phyloP scores from a whole-genome alignment of 2,888 invertebrate genomes.

The Lasius platythorax region DNA sequence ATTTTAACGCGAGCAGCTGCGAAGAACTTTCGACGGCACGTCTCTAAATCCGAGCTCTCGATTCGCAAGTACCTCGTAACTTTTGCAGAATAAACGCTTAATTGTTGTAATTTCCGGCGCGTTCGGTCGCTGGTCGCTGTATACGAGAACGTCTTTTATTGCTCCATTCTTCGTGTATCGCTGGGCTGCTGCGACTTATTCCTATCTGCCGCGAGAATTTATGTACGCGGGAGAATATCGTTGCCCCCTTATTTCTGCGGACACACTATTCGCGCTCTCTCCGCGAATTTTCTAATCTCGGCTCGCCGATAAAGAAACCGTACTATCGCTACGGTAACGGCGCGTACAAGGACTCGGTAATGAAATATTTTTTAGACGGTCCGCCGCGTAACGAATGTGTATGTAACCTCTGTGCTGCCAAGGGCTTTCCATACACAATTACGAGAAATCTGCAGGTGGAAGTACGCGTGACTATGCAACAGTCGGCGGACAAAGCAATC shows the following conservation, averaged over 20 bases:
- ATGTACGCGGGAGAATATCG: slow-evolving; percentile 71
- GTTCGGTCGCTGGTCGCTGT: slow-evolving; percentile 48
- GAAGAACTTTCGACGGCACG: neutral
- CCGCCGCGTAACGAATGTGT: slow-evolving; percentile 34
- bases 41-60: slow-evolving; percentile 30
- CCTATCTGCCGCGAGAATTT: slow-evolving; percentile 68
- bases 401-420: slow-evolving; percentile 21
- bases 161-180: slow-evolving; percentile 70
- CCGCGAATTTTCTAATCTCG: slow-evolving; percentile 57
- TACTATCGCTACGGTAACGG: slow-evolving; percentile 64
- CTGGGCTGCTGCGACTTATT: slow-evolving; percentile 70
- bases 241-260: slow-evolving; percentile 70
- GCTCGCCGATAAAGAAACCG: slow-evolving; percentile 70
- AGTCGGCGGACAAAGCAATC: slow-evolving; percentile 49
- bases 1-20: slow-evolving; percentile 43
- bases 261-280: slow-evolving; percentile 32
- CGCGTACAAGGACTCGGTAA: slow-evolving; percentile 51
- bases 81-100: slow-evolving; percentile 63
- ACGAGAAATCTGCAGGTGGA: slow-evolving; percentile 54
- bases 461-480: slow-evolving; percentile 53
- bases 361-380: slow-evolving; percentile 50
- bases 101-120: slow-evolving; percentile 67
- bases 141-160: slow-evolving; percentile 71
- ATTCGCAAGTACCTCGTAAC: slow-evolving; percentile 45
- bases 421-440: slow-evolving; percentile 33